Base-by-base conservation (phyloP, 2,113 vertebrate genomes). In the Sakesphorus luctuosus region DNA sequence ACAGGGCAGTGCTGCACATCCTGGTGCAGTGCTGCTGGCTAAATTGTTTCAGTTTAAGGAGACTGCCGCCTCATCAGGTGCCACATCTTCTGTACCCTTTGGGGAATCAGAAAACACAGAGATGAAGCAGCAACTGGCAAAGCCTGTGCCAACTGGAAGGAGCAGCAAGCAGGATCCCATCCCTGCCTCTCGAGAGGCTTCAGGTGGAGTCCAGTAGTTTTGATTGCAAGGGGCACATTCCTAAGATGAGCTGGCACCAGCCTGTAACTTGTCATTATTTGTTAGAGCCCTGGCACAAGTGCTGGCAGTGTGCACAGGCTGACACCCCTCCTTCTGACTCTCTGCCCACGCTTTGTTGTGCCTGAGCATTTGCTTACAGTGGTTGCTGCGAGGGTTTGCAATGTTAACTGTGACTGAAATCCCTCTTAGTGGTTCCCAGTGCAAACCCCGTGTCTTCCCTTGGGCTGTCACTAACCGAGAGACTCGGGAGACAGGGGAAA, bases 41-140 rank as follows among this genome's bases (percentile, higher is more conserved):
- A 18, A 72, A 9, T 33, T 49, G 56, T 55, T 79, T 81, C 72
- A 38, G 0, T 80, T 86, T 33, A 7, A 47, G 61, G 63, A 80
- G 56, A 29, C n/a, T 52, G 36, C 58, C 72, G 68, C 68, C 71
- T 84, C 79, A 81, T 72, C 68, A 49, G 76, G 44, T 86, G 68
- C 38, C 0, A 3, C 72, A 59, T 86, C n/a, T 50, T 87, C 71
- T 46, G 90, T 89, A 85, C 52, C 81, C 84, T 79, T 84, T 83
- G 66, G 93, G 96, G 93, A 93, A 79, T 28, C 1, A 10, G 89
- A 72, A 36, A 28, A 59, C 1, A 0, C 0, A 0, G 43, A 82
- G 68, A 31, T 53, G 50, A 87, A 18, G 46, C 76, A 89, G 87
- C 90, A 84, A 77, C 87, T 90, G 91, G 88, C 46, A 18, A 84